Percentiles rank a stretch among this genome's conserved stretches.
These are phyloP conservation scores for Cataglyphis altisquamis DNA, from an alignment of 2,888 invertebrate genomes.

Conservation along the genomic window DNA sequence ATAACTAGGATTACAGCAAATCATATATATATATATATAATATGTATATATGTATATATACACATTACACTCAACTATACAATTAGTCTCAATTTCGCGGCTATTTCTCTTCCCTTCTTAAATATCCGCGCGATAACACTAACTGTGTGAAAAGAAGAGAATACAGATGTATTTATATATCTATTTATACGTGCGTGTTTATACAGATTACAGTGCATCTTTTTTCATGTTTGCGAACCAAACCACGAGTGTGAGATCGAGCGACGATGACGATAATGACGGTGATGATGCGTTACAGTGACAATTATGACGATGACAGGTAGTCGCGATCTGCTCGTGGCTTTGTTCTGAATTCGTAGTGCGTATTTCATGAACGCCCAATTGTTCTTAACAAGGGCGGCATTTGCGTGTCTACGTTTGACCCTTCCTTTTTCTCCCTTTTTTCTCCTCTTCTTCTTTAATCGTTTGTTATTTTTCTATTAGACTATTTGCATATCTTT, in stretches of 20 bases:
- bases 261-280: background rate
- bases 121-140: slow-evolving; percentile 65
- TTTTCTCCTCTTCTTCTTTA: background rate
- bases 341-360: slow-evolving; percentile 19
- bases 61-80: slow-evolving; percentile 69
- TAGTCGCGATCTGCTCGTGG: slow-evolving; percentile 18
- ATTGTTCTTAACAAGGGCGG: slow-evolving; percentile 9
- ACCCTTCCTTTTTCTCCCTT: background rate
- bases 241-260: slow-evolving; percentile 64
- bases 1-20: slow-evolving; percentile 50
- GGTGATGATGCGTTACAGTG: slow-evolving; percentile 1
- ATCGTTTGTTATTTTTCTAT: slow-evolving; percentile 26
- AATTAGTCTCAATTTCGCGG: slow-evolving; percentile 64
- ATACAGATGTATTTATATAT: slow-evolving; percentile 57
- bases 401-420: slow-evolving; percentile 2
- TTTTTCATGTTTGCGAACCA: slow-evolving; percentile 19
- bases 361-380: slow-evolving; percentile 23
- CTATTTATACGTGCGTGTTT: slow-evolving; percentile 57
- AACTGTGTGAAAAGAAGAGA: slow-evolving; percentile 77
- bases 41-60: slow-evolving; percentile 9
- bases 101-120: slow-evolving; percentile 39
- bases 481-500: slow-evolving; percentile 24
- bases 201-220: slow-evolving; percentile 40
- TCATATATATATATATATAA: slow-evolving; percentile 11
- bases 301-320: slow-evolving; percentile 7